Evolutionary conservation across 1,140 invertebrate species (phyloP), one percentile per base, ranked within the genome.

Genomic region (Chlorops oryzae): DNA sequence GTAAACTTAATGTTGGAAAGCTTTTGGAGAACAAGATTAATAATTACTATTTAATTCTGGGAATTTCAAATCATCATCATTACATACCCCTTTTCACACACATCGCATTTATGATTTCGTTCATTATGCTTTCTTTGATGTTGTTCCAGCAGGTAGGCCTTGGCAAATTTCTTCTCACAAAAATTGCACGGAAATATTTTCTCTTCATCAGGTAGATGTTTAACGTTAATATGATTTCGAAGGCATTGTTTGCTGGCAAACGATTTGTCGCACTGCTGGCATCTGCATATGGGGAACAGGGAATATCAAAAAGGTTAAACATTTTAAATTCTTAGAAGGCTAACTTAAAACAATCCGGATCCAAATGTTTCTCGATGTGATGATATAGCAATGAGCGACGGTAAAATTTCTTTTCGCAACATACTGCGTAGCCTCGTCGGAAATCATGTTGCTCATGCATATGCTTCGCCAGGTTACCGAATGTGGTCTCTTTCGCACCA

Each of bases 341-440:
- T 64, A 58, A 67, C 66, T 65, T 67, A 47, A 62, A 67, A 48
- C 57, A 63, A 51, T 67, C 61, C 17, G 64, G 64, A 58, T 67
- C 56, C 5, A 55, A 25, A 47, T 70, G 66, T 0, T 63, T 55
- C 34, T 65, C 63, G 5, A 70, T 64, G 38, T 70, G 67, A 44
- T 70, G 61, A 35, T 63, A 59, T 38, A 70, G 58, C 10, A 62
- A 55, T 34, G 56, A 59, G 12, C 64, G 58, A 39, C 67, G 65
- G 49, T 65, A 63, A 41, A 70, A 64, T 47, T 70, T 70, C 34
- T 64, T 68, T 25, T 70, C 61, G 47, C 67, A 70, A 21, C 67
- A 70, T 12, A 57, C 38, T 13, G 61, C 61, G 35, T 70, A 70
- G 13, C 67, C 67, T 34, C 59, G 57, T 34, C 53, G 54, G n/a